Evolutionary conservation across 2,113 vertebrate genomes (phyloP).

Genomic region (Chloroceryle aenea): DNA sequence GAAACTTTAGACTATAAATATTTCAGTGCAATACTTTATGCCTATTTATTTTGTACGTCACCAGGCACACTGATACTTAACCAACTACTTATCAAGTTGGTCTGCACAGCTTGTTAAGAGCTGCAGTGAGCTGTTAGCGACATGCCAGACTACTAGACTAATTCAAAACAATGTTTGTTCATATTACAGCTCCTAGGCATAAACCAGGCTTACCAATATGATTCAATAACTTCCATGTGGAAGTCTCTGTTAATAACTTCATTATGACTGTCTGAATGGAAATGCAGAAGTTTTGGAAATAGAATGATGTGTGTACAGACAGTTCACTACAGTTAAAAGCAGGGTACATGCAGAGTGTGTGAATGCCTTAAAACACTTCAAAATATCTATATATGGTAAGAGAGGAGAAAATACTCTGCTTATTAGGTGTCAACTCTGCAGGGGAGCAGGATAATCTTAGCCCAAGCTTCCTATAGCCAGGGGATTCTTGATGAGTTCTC

Average conservation of each 20-base stretch:
- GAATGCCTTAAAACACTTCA: not conserved
- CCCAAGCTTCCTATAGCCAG: not conserved
- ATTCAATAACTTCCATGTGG: not conserved
- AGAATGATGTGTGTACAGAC: not conserved
- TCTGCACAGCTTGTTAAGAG: not conserved
- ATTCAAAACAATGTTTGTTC: not conserved
- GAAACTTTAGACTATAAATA: not conserved
- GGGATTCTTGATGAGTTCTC: not conserved
- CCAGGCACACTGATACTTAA: not conserved
- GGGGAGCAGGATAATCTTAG: not conserved
- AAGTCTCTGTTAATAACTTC: slow-evolving; percentile 29
- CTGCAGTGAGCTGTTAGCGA: not conserved
- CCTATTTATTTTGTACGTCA: not conserved
- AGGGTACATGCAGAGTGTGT: not conserved
- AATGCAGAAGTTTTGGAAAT: not conserved
- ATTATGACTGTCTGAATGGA: slow-evolving; percentile 19
- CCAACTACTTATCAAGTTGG: not conserved
- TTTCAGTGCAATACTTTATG: not conserved
- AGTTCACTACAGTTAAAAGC: not conserved
- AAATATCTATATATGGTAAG: not conserved
- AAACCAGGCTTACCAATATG: not conserved
- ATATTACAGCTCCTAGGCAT: not conserved
- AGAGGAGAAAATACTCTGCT: not conserved
- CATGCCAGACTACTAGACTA: not conserved
- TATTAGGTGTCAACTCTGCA: not conserved